A percentile compares a stretch with the other conserved stretches of the same genome.
Conservation (phyloP, 2,888 invertebrate genomes). For the Spodoptera littoralis region DNA sequence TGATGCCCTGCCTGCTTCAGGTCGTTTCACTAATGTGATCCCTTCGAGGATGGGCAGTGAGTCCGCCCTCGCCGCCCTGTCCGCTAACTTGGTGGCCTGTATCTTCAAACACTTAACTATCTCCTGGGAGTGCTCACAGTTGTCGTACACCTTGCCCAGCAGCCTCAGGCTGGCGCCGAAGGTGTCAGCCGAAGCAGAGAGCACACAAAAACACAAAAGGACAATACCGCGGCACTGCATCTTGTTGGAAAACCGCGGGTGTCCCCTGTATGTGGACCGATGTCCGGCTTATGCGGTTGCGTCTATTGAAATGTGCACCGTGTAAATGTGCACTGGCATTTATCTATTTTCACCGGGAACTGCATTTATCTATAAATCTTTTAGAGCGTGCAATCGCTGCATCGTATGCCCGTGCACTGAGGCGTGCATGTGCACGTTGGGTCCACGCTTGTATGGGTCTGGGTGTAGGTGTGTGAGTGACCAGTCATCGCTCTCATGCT, state of each 20-base stretch:
- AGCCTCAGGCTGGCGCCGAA: slow-evolving; percentile 84
- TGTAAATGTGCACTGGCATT: slow-evolving; percentile 86
- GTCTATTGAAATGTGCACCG: slow-evolving; percentile 86
- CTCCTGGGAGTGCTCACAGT: slow-evolving; percentile 90
- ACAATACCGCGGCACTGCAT: slow-evolving; percentile 84
- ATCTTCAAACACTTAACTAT: slow-evolving; percentile 92
- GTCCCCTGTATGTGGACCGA: slow-evolving; percentile 74
- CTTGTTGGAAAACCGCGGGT: slow-evolving; percentile 74
- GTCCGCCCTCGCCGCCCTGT: slow-evolving; percentile 90
- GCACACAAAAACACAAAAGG: slow-evolving; percentile 78
- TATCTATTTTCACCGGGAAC: slow-evolving; percentile 89
- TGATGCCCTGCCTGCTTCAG: slow-evolving; percentile 82
- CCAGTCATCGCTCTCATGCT: slow-evolving; percentile 66
- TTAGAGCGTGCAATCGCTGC: slow-evolving; percentile 89
- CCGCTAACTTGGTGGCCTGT: slow-evolving; percentile 90
- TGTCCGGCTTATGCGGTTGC: slow-evolving; percentile 70
- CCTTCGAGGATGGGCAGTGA: slow-evolving; percentile 90
- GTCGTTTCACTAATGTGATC: slow-evolving; percentile 87
- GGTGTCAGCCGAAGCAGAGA: slow-evolving; percentile 78
- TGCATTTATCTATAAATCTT: slow-evolving; percentile 89
- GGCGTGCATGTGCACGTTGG: slow-evolving; percentile 67
- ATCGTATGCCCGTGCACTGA: slow-evolving; percentile 86
- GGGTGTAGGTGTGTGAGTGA: slow-evolving; percentile 63
- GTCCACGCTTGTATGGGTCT: slow-evolving; percentile 62
- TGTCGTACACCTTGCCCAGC: slow-evolving; percentile 88